Evolutionary conservation across 2,888 invertebrate species (phyloP), one percentile per base, ranked within the genome.

Genomic region (Dynastes tityus): DNA sequence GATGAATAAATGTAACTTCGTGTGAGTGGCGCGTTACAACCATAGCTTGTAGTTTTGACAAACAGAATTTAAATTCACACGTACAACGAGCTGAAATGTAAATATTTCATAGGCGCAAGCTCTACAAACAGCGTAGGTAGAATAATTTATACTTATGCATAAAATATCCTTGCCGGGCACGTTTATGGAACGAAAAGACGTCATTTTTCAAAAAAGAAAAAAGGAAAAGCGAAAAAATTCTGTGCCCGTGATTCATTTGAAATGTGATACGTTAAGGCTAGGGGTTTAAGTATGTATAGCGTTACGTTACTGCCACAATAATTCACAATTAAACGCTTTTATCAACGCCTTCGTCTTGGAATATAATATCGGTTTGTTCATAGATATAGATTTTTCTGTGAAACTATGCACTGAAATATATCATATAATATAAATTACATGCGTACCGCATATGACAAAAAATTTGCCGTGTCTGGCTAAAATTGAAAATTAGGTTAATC

Each of bases 111-210:
- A 82, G 82, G 74, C 82, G 82, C 83, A 83, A 82, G 85, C 84
- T 84, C 82, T 82, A 83, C 84, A 82, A 83, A 83, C 83, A 82
- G 82, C 81, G 83, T 80, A 83, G 84, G 83, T 82, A 78, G 84
- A 84, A 85, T 85, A 84, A 85, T 85, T 85, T 85, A 85, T 85
- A 84, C 83, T 84, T 83, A 83, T 83, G 83, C 82, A 83, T 83
- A 84, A 85, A 82, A 83, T 83, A 83, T 81, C 80, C 83, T 80
- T 81, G 75, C 71, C 16, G 65, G 61, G 73, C 71, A 53, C 78
- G 73, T 65, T 64, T 73, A 65, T 78, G 63, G 71, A 65, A 73
- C 77, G 64, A 78, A 71, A 78, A 63, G 77, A 71, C 51, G 22
- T 37, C 73, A 63, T 78, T 76, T 78, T 73, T 68, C 71, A 45